Conservation (phyloP, 2,888 invertebrate species). For the Campaea margaritaria region DNA sequence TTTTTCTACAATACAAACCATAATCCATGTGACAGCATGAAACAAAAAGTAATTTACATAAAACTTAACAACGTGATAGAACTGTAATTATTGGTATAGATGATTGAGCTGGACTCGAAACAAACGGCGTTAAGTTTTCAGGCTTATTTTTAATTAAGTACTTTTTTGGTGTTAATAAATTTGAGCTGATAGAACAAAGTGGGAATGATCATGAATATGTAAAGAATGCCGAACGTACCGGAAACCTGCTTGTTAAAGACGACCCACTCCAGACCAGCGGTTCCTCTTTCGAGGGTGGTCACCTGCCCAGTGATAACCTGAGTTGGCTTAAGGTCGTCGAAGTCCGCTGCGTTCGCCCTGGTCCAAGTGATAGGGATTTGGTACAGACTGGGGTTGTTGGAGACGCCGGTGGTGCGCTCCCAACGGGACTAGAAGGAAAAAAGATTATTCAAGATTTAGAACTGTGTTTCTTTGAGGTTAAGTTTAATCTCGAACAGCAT, state of each 20-base stretch:
- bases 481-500: no score
- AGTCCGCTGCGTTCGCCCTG: conserved; percentile 66
- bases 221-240: conserved; percentile 62
- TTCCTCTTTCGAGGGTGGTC: conserved; percentile 58
- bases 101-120: no score
- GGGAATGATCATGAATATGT: neutral
- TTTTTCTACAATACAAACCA: conserved; percentile 14
- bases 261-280: conserved; percentile 81
- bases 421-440: conserved; percentile 63
- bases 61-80: neutral
- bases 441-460: neutral
- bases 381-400: conserved; percentile 58
- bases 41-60: conserved; percentile 8
- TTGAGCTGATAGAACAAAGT: no score
- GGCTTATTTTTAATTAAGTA: no score
- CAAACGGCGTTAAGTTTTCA: no score
- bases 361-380: conserved; percentile 79
- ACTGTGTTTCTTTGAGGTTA: no score
- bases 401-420: conserved; percentile 61
- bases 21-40: conserved; percentile 17
- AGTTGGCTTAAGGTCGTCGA: conserved; percentile 70
- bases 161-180: no score
- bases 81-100: no score
- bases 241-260: conserved; percentile 86
- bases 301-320: conserved; percentile 55